phyloP scores from a whole-genome alignment of 2,113 vertebrate genomes.

The Scolopax mira region DNA sequence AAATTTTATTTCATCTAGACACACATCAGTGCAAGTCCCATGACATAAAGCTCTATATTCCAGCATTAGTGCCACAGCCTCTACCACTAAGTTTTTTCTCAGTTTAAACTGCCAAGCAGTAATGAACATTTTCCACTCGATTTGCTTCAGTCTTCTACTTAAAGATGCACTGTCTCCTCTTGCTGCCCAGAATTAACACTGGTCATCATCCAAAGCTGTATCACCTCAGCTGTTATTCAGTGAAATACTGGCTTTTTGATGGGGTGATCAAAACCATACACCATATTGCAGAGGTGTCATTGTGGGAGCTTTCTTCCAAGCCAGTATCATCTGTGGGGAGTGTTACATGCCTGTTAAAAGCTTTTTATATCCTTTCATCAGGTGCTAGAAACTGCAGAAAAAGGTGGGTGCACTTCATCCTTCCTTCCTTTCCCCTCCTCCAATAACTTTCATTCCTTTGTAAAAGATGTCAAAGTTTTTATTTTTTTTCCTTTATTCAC shows the following conservation, averaged over 20 bases:
- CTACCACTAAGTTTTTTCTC: not conserved
- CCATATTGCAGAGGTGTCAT: not conserved
- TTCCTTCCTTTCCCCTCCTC: not conserved
- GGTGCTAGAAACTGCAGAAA: not conserved
- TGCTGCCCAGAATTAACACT: not conserved
- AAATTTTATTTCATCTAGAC: not conserved
- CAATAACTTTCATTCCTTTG: not conserved
- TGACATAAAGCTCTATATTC: not conserved
- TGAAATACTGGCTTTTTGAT: not conserved
- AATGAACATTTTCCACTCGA: not conserved
- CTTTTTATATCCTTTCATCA: not conserved
- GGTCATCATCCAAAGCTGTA: not conserved
- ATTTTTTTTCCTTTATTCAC: not conserved
- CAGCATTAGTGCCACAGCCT: not conserved
- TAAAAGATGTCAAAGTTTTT: not conserved
- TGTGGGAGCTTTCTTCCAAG: not conserved
- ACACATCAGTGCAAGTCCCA: not conserved
- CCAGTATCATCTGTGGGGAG: not conserved
- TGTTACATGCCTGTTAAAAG: not conserved
- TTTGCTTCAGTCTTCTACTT: not conserved
- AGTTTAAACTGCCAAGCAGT: not conserved
- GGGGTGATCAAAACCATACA: not conserved
- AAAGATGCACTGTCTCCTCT: not conserved
- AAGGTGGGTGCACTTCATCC: not conserved
- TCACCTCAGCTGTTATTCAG: not conserved